Conservation (phyloP, 2,113 vertebrate species). For the Pygoscelis antarcticus region DNA sequence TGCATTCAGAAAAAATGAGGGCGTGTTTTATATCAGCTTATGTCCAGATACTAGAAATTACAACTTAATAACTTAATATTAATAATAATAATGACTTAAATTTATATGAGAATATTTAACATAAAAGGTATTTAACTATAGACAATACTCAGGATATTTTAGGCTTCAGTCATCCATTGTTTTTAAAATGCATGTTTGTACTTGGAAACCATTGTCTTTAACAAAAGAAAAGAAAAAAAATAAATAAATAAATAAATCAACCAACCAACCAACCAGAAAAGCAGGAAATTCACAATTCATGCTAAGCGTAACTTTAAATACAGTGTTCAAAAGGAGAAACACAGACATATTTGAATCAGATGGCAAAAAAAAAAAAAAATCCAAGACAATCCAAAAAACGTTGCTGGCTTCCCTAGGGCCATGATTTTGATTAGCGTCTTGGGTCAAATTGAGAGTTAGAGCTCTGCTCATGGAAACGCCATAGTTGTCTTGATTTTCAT, state of each 20-base stretch:
- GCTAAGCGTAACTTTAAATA: background rate
- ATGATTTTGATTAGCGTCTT: background rate
- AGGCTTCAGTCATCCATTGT: background rate
- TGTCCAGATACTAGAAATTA: background rate
- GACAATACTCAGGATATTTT: background rate
- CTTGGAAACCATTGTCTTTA: background rate
- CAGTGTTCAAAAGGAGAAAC: background rate
- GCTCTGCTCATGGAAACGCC: background rate
- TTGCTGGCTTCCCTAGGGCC: background rate
- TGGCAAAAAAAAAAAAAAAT: background rate
- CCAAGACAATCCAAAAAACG: background rate
- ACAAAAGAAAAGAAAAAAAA: background rate
- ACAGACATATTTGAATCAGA: background rate
- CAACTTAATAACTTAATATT: background rate
- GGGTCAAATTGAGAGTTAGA: background rate
- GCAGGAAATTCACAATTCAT: rapidly evolving
- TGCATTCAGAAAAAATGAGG: background rate
- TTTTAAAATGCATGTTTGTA: background rate
- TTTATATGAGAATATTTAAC: background rate
- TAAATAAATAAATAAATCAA: background rate
- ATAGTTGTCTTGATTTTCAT: background rate
- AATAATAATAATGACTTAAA: background rate
- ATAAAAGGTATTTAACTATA: background rate
- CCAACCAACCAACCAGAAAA: background rate
- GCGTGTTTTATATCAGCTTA: background rate